These are phyloP conservation scores for Stegophylla sp. DNA, from an alignment of 2,888 invertebrate species.

Conservation along the genomic window DNA sequence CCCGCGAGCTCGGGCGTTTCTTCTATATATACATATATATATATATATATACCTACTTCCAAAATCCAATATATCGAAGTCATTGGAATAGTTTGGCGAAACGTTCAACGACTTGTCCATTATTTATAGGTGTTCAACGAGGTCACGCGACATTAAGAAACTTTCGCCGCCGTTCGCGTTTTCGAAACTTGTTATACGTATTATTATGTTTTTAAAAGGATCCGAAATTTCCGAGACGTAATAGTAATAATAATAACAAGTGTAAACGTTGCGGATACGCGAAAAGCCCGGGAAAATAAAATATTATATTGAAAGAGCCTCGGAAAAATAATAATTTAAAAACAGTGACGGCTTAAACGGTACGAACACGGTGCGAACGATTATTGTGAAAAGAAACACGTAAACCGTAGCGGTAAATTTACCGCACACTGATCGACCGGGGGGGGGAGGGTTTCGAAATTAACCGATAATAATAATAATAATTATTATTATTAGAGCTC, in stretches of 20 bases:
- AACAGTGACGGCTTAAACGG: no score
- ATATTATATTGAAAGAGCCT: not conserved
- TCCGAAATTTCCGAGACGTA: not conserved
- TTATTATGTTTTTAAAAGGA: conserved; percentile 4
- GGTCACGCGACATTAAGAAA: conserved; percentile 28
- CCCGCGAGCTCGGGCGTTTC: not conserved
- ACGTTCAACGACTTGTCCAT: conserved; percentile 38
- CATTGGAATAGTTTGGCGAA: conserved; percentile 44
- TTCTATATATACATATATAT: no score
- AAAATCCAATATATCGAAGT: conserved; percentile 32
- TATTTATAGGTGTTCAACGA: conserved; percentile 25
- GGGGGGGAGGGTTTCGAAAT: no score
- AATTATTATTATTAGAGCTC: no score
- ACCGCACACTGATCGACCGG: no score
- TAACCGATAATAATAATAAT: no score
- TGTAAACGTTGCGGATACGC: not conserved
- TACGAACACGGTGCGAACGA: no score
- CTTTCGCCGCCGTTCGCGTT: conserved; percentile 15
- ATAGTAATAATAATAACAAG: conserved; percentile 1
- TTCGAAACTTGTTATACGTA: not conserved
- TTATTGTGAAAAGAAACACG: no score
- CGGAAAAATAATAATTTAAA: not conserved
- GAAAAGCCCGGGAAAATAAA: not conserved
- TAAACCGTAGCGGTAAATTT: no score
- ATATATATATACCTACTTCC: no score